A percentile compares a stretch with the other conserved stretches of the same genome.
Evolutionary conservation across 2,888 invertebrate genomes (phyloP).

Genomic region (Eulithis prunata): DNA sequence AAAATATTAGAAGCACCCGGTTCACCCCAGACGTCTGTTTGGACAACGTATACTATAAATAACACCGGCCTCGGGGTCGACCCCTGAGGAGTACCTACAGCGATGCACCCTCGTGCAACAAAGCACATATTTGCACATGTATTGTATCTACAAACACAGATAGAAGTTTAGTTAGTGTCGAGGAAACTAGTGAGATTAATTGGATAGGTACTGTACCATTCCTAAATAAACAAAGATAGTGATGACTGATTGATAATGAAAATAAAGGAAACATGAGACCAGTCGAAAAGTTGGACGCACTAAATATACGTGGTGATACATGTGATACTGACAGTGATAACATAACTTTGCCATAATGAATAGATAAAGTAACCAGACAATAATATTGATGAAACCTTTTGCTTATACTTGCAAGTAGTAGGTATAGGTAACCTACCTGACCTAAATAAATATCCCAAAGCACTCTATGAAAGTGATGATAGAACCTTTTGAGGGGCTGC

Average conservation of each 20-base stretch:
- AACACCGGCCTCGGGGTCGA: slow-evolving; percentile 48
- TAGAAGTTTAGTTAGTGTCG: slow-evolving; percentile 9
- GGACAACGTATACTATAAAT: slow-evolving; percentile 60
- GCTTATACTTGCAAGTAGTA: background rate
- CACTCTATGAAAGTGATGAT: background rate
- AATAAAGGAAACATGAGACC: too few relatives aligned
- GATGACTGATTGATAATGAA: too few relatives aligned
- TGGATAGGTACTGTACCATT: background rate
- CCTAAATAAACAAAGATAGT: too few relatives aligned
- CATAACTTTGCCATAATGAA: too few relatives aligned
- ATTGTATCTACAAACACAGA: background rate
- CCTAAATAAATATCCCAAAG: slow-evolving; percentile 1
- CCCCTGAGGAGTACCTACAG: slow-evolving; percentile 46
- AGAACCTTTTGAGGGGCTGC: background rate
- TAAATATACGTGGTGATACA: too few relatives aligned
- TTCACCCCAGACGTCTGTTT: slow-evolving; percentile 50
- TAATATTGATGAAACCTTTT: too few relatives aligned
- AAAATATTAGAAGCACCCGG: slow-evolving; percentile 39
- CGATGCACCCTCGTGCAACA: slow-evolving; percentile 40
- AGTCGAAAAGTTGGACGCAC: too few relatives aligned
- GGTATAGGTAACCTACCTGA: background rate
- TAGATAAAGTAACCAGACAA: too few relatives aligned
- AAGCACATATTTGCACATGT: slow-evolving; percentile 36
- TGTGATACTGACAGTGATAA: too few relatives aligned
- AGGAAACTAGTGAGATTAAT: slow-evolving; percentile 4